These are phyloP conservation scores for Thecophora atra DNA, from an alignment of 2,888 invertebrate species.

Conservation along the genomic window DNA sequence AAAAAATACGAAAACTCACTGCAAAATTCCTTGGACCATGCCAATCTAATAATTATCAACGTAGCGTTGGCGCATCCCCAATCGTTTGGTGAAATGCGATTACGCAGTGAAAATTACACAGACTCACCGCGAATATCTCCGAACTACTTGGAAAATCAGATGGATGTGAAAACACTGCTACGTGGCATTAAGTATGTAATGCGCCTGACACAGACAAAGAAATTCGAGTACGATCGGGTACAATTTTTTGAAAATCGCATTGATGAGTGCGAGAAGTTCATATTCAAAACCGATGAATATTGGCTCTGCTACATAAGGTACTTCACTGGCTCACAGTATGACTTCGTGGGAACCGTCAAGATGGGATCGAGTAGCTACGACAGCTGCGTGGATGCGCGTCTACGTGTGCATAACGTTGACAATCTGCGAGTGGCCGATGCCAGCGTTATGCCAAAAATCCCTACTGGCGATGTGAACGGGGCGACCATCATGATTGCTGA, in stretches of 20 bases:
- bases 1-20: not conserved
- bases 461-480: not conserved
- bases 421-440: constrained; percentile 75
- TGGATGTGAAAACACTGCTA: constrained; percentile 62
- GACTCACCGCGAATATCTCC: constrained; percentile 69
- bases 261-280: not conserved
- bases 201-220: constrained; percentile 44
- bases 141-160: constrained; percentile 69
- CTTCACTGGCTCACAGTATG: constrained; percentile 74
- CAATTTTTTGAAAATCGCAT: not conserved
- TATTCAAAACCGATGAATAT: constrained; percentile 64
- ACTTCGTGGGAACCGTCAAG: constrained; percentile 76
- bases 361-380: constrained; percentile 74
- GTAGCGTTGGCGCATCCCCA: constrained; percentile 57
- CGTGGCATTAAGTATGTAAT: constrained; percentile 56
- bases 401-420: constrained; percentile 73
- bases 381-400: constrained; percentile 73
- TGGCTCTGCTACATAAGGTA: constrained; percentile 77
- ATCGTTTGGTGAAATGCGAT: constrained; percentile 66
- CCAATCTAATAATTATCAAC: constrained; percentile 42
- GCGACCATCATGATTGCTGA: not conserved
- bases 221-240: not conserved
- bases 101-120: constrained; percentile 67
- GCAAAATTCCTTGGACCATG: not conserved
- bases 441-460: not conserved